Evolutionary conservation across 2,888 invertebrate genomes (phyloP), one percentile per base, ranked within the genome.

Genomic region (Ypsolopha scabrella): DNA sequence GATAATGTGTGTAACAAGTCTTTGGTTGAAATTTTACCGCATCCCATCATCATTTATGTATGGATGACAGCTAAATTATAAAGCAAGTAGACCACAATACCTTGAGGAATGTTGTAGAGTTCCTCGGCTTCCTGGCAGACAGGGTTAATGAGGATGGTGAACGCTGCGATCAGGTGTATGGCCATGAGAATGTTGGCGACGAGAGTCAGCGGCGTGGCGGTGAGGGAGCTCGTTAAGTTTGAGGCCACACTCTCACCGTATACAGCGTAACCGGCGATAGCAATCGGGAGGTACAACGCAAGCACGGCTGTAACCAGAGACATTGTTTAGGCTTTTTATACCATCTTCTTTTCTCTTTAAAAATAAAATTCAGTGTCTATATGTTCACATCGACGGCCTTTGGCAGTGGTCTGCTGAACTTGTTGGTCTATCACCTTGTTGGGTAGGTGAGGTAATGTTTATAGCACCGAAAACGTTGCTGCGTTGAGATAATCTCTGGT

Each of bases 91-190:
- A 3, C 4, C 2, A 24, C 24, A 24, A 24, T 24, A 92, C 92
- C 77, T 63, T 82, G 81, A 2, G 91, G 89, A 6, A 92, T 81
- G 51, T 82, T 83, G 58, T 91, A 88, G 2, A 90, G 75, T 62
- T 91, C 89, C 65, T 93, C 93, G 52, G 91, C 64, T 63, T 92
- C 91, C 72, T 92, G 92, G 64, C 89, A 90, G 41, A 92, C 89
- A 0, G 93, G 92, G 75, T 92, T 93, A 58, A 92, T 87, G 56
- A 92, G 87, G 59, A 93, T 91, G 54, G 91, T 75, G 68, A 92
- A 92, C 34, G 92, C 92, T 48, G 90, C 79, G 35, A 92, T 70
- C 13, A 93, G 81, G 68, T 93, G 93, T 4, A 89, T 60, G 0
- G 89, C 88, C 85, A 93, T 90, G 35, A 91, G 75, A 37, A 91